phyloP scores from a whole-genome alignment of 2,113 vertebrate species.

The Chitala chitala region DNA sequence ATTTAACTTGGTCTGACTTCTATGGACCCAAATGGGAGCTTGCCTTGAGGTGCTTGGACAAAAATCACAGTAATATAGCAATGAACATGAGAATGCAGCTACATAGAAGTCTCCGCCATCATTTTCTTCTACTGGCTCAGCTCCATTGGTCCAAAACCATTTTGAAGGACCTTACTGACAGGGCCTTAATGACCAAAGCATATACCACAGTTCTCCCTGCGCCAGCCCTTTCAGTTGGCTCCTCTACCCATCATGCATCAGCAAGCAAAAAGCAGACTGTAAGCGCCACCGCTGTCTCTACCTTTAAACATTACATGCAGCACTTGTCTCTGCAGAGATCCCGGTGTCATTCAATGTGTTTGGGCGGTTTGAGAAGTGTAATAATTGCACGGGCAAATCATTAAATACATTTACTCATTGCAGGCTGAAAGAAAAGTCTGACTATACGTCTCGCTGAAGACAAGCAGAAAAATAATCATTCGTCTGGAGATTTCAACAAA shows the following conservation, averaged over 20 bases:
- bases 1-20: neutral
- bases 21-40: neutral
- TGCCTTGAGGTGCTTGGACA: neutral
- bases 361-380: neutral
- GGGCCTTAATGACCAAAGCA: constrained; percentile 17
- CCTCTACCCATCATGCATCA: constrained; percentile 5
- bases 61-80: neutral
- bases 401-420: constrained; percentile 4
- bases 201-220: neutral
- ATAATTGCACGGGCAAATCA: neutral
- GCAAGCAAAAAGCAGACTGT: neutral
- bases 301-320: neutral
- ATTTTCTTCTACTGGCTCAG: neutral
- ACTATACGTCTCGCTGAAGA: too few species aligned
- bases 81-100: neutral
- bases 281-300: too few species aligned
- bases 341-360: neutral
- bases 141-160: constrained; percentile 13
- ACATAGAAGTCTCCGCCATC: neutral
- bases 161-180: constrained; percentile 8
- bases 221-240: neutral
- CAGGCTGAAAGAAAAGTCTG: neutral
- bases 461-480: neutral
- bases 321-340: constrained; percentile 1
- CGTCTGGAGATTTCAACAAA: neutral